Evolutionary conservation across 2,797 vertebrate genomes (phyloP).

Genomic region (Saxicola maurus): DNA sequence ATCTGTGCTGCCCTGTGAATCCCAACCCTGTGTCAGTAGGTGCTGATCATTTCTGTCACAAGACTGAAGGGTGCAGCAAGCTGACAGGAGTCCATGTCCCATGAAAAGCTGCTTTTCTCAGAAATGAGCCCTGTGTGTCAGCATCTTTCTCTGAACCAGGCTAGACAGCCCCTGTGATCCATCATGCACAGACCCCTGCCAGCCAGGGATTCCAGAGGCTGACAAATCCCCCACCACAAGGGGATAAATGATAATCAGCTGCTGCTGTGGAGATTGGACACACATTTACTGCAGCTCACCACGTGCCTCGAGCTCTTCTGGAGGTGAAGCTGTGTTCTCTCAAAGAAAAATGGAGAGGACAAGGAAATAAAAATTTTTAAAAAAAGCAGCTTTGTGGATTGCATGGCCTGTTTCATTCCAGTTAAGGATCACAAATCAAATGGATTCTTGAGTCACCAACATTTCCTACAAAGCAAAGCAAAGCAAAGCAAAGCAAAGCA

Average conservation of each 20-base stretch:
- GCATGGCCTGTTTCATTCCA: neutral
- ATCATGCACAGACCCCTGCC: neutral
- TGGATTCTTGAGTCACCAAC: neutral
- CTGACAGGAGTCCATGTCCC: neutral
- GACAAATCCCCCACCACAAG: neutral
- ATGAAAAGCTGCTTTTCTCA: conserved; percentile 24
- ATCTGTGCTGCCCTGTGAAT: neutral
- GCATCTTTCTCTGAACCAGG: neutral
- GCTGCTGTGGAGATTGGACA: neutral
- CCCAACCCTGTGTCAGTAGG: neutral
- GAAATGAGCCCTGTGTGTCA: neutral
- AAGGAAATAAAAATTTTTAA: neutral
- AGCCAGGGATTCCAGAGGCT: neutral
- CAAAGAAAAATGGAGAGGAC: neutral
- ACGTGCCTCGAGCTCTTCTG: neutral
- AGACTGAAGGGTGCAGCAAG: neutral
- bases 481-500: neutral
- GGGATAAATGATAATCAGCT: conserved; percentile 32
- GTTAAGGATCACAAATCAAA: conserved; percentile 21
- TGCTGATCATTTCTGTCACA: neutral
- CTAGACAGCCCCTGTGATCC: neutral
- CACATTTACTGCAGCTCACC: neutral
- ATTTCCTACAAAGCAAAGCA: neutral
- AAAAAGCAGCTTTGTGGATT: neutral
- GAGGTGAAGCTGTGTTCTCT: neutral